Conservation (phyloP, 2,113 vertebrate genomes). For the Entomyzon cyanotis region DNA sequence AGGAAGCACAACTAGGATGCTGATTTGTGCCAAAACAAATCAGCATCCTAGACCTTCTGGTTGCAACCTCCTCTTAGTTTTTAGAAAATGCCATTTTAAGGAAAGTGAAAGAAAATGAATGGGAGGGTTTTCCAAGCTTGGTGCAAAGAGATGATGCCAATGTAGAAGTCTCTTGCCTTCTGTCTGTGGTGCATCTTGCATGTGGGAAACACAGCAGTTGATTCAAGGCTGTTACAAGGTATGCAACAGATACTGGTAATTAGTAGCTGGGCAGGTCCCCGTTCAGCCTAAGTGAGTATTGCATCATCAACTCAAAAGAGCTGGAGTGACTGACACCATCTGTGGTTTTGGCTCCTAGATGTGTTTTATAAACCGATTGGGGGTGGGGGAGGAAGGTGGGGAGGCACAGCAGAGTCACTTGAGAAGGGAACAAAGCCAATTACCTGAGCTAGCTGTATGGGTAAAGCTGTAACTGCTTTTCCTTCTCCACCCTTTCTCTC, state of each 20-base stretch:
- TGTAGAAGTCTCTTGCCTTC: neutral
- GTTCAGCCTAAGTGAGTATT: neutral
- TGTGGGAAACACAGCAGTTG: neutral
- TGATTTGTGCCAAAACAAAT: neutral
- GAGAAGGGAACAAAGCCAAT: neutral
- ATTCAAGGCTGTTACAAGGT: neutral
- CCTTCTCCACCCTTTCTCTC: neutral
- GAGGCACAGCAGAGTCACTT: neutral
- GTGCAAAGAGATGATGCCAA: neutral
- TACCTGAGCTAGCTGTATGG: neutral
- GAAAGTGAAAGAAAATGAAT: neutral
- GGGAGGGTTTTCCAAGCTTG: neutral
- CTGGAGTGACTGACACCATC: neutral
- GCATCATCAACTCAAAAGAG: neutral
- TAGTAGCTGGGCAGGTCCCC: neutral
- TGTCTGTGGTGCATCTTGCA: neutral
- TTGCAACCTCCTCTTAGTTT: neutral
- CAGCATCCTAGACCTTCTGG: neutral
- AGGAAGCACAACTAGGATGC: too few relatives aligned
- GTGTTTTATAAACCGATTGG: neutral
- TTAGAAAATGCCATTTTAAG: neutral
- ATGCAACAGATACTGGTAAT: neutral
- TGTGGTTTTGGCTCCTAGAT: neutral
- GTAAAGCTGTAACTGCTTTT: neutral
- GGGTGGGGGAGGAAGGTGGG: neutral